Evolutionary conservation across 2,113 vertebrate species (phyloP).

Genomic region (Halichoeres trimaculatus): DNA sequence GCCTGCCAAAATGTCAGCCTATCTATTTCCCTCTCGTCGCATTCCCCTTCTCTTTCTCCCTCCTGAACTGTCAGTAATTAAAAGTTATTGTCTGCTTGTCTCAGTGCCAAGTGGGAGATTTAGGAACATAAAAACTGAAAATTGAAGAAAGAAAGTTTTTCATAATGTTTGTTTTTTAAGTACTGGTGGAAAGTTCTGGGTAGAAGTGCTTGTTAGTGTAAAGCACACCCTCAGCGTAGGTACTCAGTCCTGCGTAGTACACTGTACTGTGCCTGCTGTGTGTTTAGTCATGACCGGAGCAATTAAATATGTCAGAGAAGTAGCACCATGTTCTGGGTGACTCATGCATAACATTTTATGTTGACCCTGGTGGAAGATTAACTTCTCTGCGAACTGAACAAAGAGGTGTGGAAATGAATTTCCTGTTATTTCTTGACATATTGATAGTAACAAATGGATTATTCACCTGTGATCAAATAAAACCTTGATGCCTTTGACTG

Average conservation of each 20-base stretch:
- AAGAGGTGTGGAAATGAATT: not conserved
- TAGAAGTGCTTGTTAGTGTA: not conserved
- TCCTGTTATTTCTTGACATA: not conserved
- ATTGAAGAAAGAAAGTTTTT: not conserved
- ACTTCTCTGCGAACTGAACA: not conserved
- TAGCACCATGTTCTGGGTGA: constrained; percentile 29
- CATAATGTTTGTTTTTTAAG: constrained; percentile 23
- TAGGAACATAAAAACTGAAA: constrained; percentile 1
- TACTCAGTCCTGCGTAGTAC: not conserved
- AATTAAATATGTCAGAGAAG: constrained; percentile 44
- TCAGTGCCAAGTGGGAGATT: constrained; percentile 16
- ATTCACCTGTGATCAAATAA: not conserved
- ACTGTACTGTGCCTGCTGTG: constrained; percentile 1
- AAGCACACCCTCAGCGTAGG: constrained; percentile 1
- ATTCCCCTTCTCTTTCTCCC: constrained; percentile 1
- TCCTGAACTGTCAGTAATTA: constrained; percentile 52
- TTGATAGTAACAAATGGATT: not conserved
- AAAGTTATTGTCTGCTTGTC: constrained; percentile 62
- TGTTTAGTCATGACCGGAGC: constrained; percentile 34
- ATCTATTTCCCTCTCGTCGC: constrained; percentile 47
- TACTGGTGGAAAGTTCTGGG: not conserved
- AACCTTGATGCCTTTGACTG: not conserved
- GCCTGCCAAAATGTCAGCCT: constrained; percentile 72
- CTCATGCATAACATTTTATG: constrained; percentile 22
- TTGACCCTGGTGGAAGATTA: constrained; percentile 28